Evolutionary conservation across 2,113 vertebrate species (phyloP).

Genomic region (Sterna hirundo): DNA sequence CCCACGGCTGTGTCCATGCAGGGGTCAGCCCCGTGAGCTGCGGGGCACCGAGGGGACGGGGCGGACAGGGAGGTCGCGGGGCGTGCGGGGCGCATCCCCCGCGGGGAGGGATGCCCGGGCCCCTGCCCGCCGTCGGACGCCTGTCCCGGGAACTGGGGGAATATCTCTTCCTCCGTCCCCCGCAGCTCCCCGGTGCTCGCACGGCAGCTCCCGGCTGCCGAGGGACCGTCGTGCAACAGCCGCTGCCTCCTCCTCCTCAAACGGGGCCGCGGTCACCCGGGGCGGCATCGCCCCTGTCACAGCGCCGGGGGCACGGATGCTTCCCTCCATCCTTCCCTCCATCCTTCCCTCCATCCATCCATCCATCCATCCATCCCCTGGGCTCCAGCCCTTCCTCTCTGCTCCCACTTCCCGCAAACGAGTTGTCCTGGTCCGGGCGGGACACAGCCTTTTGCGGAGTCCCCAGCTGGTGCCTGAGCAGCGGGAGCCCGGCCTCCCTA

Average conservation of each 20-base stretch:
- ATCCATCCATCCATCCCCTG: not conserved
- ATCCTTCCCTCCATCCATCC: not conserved
- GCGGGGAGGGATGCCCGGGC: not conserved
- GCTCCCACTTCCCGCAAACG: not conserved
- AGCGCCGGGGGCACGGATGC: not conserved
- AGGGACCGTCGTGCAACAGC: not conserved
- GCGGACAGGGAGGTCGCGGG: not conserved
- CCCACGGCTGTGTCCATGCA: not conserved
- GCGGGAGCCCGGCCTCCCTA: not conserved
- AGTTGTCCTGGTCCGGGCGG: not conserved
- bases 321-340: not conserved
- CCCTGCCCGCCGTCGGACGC: not conserved
- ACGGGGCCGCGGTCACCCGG: not conserved
- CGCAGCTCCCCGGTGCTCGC: not conserved
- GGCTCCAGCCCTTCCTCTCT: not conserved
- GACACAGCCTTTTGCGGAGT: not conserved
- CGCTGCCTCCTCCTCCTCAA: not conserved
- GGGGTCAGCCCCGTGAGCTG: not conserved
- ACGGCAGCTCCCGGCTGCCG: not conserved
- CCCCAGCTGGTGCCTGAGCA: not conserved
- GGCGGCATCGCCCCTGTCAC: not conserved
- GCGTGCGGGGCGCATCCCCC: not conserved
- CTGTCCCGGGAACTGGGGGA: rapidly evolving
- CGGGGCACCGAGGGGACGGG: not conserved
- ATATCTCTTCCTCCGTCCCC: not conserved